Evolutionary conservation across 2,113 vertebrate genomes (phyloP).

Genomic region (Ameiurus melas): DNA sequence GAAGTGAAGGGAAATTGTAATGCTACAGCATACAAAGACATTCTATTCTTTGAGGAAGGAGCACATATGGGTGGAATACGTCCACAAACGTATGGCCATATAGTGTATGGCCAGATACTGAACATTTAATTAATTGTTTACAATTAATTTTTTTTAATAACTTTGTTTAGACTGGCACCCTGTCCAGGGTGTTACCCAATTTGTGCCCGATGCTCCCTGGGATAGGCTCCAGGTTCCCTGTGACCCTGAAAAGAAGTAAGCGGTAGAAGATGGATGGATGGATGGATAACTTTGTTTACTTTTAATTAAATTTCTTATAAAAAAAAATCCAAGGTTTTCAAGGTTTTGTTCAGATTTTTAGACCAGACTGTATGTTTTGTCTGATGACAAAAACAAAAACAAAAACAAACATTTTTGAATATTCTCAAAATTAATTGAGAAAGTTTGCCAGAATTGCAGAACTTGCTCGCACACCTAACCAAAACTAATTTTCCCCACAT

Average conservation of each 20-base stretch:
- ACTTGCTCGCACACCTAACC: background rate
- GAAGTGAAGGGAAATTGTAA: background rate
- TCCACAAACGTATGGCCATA: background rate
- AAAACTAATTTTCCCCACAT: slow-evolving; percentile 8
- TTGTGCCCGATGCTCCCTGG: no score
- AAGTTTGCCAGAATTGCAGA: background rate
- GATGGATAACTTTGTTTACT: no score
- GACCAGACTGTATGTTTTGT: background rate
- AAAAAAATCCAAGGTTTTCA: background rate
- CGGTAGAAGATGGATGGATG: no score
- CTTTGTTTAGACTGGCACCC: no score
- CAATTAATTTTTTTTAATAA: background rate
- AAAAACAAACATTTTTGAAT: background rate
- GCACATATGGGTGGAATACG: background rate
- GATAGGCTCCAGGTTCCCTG: no score
- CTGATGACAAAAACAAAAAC: background rate
- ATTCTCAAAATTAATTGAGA: background rate
- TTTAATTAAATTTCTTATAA: background rate
- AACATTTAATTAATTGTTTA: background rate
- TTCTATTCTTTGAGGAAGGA: background rate
- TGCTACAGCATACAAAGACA: background rate
- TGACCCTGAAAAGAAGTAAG: no score
- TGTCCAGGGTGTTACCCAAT: no score
- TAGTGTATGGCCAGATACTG: background rate
- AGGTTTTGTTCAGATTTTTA: background rate